Evolutionary conservation across 2,113 vertebrate species (phyloP), one percentile per base, ranked within the genome.

Genomic region (Trichomycterus rosablanca): DNA sequence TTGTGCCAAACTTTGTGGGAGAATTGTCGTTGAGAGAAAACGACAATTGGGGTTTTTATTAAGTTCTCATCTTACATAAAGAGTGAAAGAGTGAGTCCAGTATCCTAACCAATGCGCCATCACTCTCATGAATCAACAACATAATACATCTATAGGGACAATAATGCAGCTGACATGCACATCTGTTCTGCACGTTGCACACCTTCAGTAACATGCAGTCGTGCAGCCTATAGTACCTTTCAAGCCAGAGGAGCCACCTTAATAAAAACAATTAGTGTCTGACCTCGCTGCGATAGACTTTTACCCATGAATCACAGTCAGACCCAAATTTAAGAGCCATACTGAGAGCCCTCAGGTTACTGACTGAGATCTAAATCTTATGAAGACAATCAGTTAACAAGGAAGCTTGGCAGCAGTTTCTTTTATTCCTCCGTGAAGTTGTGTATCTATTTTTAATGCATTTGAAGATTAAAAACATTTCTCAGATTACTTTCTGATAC

Each of bases 241-340:
- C 30, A 22, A 19, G 20, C 8, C 10, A 43, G 11, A 24, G 39
- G 14, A 6, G n/a, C 37, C 24, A 30, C 39, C 19, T 26, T 43
- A 58, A 58, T 58, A 39, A 58, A 44, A 58, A 43, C 55, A 44
- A 24, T 57, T 44, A 43, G 39, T 44, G 40, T 58, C 39, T 20
- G 24, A 30, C 55, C 39, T 57, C 3, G 1, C 4, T 32, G 39
- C 15, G 28, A 30, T 19, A 57, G n/a, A 43, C 39, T 44, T 57
- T 44, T 44, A 58, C 39, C 55, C 39, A 30, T 30, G 55, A 44
- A 24, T 58, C 24, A 58, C 24, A 26, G 23, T 44, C 24, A 30
- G 23, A 14, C 9, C 16, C 22, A 56, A 35, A 3, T 40, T 42
- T 42, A 20, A 55, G 20, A 40, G 53, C 26, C n/a, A 56, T 12